Evolutionary conservation across 2,888 invertebrate genomes (phyloP), one percentile per base, ranked within the genome.

Genomic region (Chromoteleia sp.): DNA sequence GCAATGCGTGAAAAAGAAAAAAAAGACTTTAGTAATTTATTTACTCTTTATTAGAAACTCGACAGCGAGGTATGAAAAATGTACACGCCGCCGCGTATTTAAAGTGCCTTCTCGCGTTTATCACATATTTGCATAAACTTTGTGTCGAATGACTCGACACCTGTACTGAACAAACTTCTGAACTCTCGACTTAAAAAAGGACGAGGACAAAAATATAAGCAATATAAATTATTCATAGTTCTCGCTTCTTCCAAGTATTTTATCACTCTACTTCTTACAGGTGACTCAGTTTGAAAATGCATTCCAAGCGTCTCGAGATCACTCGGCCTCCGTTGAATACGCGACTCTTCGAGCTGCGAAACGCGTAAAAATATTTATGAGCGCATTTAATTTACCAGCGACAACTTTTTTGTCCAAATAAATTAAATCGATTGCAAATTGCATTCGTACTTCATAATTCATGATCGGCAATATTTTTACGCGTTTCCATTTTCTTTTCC

Each of bases 171-270:
- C 14, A 58, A 65, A 71, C 78, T 63, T 77, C 25, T 17, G 30
- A 48, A 56, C 25, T 36, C 12, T 10, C 50, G 50, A 19, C 15
- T 10, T 3, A 14, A 67, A 54, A 54, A 29, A 43, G 14, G 21
- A 45, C 25, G 21, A 36, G 15, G 21, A 52, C 8, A 58, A 78
- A 65, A 65, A 65, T 33, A 68, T 73, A 67, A 65, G 54, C 58
- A 59, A 52, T 14, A 54, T 52, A 79, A 59, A 79, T 73, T 78
- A 71, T 71, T 78, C 78, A 77, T 77, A 65, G 56, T 58, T 45
- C 21, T 39, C 56, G 58, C 50, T 71, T 63, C 56, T 58, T 56
- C 65, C 36, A 15, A 56, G 71, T 71, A 70, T 65, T 71, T 78
- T 78, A 71, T 78, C 78, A 48, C 70, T 77, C 58, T 21, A 63